A percentile compares a stretch with the other conserved stretches of the same genome.
Conservation (phyloP, 1,140 invertebrate genomes). For the Mercenaria mercenaria region DNA sequence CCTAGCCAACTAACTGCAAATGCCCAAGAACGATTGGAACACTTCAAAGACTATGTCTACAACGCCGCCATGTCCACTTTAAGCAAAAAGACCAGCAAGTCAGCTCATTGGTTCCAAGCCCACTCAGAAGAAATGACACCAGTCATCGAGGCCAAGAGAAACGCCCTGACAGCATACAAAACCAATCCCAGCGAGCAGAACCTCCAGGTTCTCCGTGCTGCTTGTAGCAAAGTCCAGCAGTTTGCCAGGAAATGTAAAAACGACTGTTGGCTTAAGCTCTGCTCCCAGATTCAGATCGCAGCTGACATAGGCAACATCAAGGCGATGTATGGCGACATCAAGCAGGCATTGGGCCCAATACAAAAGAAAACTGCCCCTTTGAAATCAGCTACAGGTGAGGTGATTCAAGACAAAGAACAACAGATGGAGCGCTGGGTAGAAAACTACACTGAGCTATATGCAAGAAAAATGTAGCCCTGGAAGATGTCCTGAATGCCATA, state of each 20-base stretch:
- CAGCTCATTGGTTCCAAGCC: slow-evolving; percentile 4
- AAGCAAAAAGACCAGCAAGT: neutral
- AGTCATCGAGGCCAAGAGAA: neutral
- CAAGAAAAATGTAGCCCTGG: neutral
- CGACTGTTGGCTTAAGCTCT: slow-evolving; percentile 28
- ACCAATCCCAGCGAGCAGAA: neutral
- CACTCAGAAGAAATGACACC: neutral
- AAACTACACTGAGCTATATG: slow-evolving; percentile 61
- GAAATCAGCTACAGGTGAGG: slow-evolving; percentile 26
- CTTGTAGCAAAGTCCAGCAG: neutral
- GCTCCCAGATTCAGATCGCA: neutral
- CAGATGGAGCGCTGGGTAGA: slow-evolving; percentile 64
- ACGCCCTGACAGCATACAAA: slow-evolving; percentile 11
- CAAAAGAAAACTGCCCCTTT: slow-evolving; percentile 12
- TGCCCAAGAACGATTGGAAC: no score
- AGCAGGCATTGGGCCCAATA: slow-evolving; percentile 50
- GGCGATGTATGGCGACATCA: slow-evolving; percentile 39
- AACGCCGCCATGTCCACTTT: slow-evolving; percentile 7
- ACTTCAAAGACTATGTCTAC: neutral
- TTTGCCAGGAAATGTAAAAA: slow-evolving; percentile 7
- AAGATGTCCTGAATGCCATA: neutral
- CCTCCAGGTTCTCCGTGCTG: slow-evolving; percentile 14
- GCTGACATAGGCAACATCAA: neutral
- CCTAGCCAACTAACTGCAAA: no score
- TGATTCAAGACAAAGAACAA: slow-evolving; percentile 48